A percentile compares a stretch with the other conserved stretches of the same genome.
Evolutionary conservation across 1,140 invertebrate genomes (phyloP).

Genomic region (Bombus soroeensis): DNA sequence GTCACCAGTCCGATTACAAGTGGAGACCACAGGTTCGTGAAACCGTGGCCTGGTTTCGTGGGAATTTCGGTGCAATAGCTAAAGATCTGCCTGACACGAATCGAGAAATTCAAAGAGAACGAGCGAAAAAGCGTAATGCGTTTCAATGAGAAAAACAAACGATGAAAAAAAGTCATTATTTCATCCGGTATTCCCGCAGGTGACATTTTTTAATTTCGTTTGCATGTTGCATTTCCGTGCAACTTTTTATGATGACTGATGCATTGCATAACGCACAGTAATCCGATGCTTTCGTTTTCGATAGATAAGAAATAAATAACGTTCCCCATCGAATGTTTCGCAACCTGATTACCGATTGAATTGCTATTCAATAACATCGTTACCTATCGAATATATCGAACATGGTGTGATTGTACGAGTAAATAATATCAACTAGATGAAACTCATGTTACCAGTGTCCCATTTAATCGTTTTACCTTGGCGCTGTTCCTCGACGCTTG

Average conservation of each 20-base stretch:
- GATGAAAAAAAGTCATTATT: background rate
- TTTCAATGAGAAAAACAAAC: background rate
- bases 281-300: background rate
- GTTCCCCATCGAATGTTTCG: background rate
- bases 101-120: background rate
- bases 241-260: background rate
- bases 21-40: background rate
- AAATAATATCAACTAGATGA: background rate
- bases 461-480: conserved; percentile 42
- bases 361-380: background rate
- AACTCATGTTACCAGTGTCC: background rate
- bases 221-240: background rate
- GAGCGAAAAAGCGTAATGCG: no score
- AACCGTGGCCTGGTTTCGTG: background rate
- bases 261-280: background rate
- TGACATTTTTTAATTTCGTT: background rate
- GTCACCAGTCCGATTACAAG: background rate
- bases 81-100: background rate
- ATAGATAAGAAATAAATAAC: background rate
- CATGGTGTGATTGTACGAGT: background rate
- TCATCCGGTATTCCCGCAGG: background rate
- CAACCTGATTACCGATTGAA: background rate
- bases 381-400: background rate
- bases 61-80: background rate
- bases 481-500: conserved; percentile 50